Percentiles rank a stretch among this genome's conserved stretches.
Conservation (phyloP, 1,140 invertebrate species). For the Sitobion miscanthi region DNA sequence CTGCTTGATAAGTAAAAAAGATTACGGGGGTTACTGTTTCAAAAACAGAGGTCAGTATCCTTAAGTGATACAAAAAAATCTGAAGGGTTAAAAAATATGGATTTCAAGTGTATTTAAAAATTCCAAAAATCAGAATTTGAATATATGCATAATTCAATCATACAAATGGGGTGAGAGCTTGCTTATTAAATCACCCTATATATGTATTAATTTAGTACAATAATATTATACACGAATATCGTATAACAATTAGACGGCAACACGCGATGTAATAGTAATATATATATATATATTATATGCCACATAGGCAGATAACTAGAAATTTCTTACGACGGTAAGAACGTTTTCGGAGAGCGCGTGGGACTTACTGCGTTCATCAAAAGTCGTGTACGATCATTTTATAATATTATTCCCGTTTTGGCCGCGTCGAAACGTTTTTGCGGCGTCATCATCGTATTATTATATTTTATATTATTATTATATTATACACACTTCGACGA, state of each 20-base stretch:
- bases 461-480: not conserved
- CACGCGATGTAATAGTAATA: not conserved
- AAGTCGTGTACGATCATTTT: not conserved
- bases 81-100: no score
- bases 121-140: no score
- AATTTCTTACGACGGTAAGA: not conserved
- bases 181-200: no score
- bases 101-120: no score
- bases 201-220: not conserved
- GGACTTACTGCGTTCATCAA: not conserved
- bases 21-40: no score
- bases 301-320: not conserved
- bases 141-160: no score
- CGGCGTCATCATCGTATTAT: not conserved
- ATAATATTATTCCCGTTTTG: not conserved
- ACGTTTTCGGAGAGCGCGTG: not conserved
- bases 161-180: no score
- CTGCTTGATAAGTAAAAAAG: no score
- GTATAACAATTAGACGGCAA: not conserved
- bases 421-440: not conserved
- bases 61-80: no score
- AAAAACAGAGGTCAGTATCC: no score
- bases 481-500: not conserved
- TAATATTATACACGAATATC: not conserved
- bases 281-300: no score